Conservation (phyloP, 2,797 vertebrate species). For the Manis javanica region DNA sequence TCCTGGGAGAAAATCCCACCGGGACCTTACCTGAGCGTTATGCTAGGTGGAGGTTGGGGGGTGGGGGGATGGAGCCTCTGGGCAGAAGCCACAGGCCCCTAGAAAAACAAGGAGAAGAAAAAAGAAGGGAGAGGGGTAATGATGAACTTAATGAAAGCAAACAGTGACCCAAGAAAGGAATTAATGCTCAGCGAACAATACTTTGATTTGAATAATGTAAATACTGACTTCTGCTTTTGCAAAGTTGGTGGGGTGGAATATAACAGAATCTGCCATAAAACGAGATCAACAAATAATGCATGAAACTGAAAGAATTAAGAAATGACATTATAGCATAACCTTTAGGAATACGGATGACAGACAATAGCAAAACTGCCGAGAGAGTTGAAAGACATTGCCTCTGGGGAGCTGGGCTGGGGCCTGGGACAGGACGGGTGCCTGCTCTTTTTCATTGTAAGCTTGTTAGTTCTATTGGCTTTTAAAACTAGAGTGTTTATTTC, state of each 20-base stretch:
- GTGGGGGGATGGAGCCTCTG: not conserved
- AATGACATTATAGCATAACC: not conserved
- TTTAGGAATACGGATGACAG: not conserved
- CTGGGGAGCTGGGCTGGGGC: no score
- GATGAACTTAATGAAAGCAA: not conserved
- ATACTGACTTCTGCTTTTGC: not conserved
- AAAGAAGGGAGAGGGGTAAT: accelerated
- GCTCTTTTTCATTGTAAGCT: not conserved
- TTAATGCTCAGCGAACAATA: not conserved
- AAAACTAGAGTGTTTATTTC: not conserved
- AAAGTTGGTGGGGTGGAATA: not conserved
- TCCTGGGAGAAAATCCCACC: not conserved
- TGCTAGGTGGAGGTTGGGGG: not conserved
- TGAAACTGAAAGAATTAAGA: not conserved
- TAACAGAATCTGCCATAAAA: not conserved
- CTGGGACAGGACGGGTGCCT: not conserved
- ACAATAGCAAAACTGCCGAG: not conserved
- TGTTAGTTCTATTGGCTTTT: not conserved
- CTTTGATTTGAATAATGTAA: not conserved
- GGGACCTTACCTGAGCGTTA: accelerated
- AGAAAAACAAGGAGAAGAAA: not conserved
- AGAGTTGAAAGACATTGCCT: not conserved
- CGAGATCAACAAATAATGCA: not conserved
- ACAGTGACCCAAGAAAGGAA: not conserved
- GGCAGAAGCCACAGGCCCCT: not conserved